A percentile compares a stretch with the other conserved stretches of the same genome.
Conservation (phyloP, 2,113 vertebrate genomes). For the Eupsittula cactorum region DNA sequence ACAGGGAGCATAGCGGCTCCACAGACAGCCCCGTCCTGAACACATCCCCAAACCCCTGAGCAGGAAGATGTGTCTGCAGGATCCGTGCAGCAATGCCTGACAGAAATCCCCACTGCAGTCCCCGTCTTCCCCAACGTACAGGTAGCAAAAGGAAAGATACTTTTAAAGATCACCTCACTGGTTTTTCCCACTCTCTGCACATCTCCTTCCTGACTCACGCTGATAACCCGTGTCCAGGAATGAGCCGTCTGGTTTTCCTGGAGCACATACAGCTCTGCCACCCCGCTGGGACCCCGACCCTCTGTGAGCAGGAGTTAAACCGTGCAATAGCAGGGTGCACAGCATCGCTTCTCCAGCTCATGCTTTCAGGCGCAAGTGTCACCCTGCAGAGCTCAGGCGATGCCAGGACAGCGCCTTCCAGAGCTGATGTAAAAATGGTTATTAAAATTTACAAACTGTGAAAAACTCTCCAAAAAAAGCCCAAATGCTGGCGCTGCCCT, state of each 20-base stretch:
- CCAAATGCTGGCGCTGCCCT: conserved; percentile 32
- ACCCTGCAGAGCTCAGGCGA: background rate
- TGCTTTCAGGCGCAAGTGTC: background rate
- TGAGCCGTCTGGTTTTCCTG: background rate
- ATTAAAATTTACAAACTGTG: conserved; percentile 51
- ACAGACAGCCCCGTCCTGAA: background rate
- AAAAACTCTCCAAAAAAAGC: background rate
- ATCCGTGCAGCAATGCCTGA: background rate
- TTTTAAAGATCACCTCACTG: background rate
- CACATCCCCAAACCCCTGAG: background rate
- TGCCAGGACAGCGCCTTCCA: background rate
- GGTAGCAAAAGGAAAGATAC: background rate
- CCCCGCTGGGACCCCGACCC: background rate
- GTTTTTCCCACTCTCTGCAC: background rate
- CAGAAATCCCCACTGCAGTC: background rate
- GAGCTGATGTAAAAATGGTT: conserved; percentile 7
- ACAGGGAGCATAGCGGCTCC: background rate
- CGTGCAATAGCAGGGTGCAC: background rate
- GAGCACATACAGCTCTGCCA: background rate
- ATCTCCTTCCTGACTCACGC: background rate
- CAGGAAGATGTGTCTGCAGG: background rate
- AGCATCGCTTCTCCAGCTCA: background rate
- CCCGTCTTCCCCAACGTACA: background rate
- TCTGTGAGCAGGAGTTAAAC: background rate
- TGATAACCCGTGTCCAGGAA: background rate